phyloP scores from a whole-genome alignment of 1,140 invertebrate genomes.

The Acromyrmex charruanus region DNA sequence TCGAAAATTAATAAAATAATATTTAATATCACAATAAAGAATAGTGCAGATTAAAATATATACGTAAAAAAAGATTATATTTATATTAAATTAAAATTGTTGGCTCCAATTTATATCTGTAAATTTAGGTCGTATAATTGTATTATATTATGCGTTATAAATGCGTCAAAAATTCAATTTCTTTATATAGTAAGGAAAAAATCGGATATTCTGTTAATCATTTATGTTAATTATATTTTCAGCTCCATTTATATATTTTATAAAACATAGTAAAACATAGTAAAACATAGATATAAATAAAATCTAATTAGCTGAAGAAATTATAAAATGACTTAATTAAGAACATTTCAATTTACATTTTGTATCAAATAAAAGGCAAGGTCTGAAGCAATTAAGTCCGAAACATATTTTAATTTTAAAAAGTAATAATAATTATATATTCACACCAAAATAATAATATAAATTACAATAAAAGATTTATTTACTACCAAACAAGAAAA shows the following conservation, averaged over 20 bases:
- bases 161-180: background rate
- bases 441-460: background rate
- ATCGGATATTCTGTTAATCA: background rate
- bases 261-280: background rate
- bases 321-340: background rate
- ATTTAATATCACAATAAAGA: background rate
- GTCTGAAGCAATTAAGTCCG: background rate
- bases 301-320: conserved; percentile 14
- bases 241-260: background rate
- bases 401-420: background rate
- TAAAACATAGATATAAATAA: background rate
- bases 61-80: background rate
- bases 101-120: background rate
- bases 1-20: background rate
- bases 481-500: background rate
- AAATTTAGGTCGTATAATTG: background rate
- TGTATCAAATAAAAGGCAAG: background rate
- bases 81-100: background rate
- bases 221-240: conserved; percentile 5
- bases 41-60: background rate
- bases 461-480: background rate
- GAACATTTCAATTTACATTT: background rate
- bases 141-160: background rate
- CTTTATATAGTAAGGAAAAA: background rate
- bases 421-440: background rate